Evolutionary conservation across 2,888 invertebrate genomes (phyloP).

Genomic region (Andrena marginata): DNA sequence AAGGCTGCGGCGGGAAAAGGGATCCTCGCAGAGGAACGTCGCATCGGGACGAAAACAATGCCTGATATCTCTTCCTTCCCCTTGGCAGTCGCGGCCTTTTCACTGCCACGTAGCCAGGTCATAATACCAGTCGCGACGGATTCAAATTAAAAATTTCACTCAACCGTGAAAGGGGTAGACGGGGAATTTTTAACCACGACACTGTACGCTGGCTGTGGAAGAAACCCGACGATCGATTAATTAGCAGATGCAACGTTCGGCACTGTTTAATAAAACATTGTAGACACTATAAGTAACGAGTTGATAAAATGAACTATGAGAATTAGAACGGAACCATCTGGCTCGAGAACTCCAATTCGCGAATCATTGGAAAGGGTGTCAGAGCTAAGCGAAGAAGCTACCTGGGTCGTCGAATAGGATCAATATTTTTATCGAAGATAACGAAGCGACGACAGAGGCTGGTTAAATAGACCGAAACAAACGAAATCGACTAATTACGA

Average conservation of each 20-base stretch:
- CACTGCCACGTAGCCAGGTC: constrained; percentile 3
- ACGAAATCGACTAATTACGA: constrained; percentile 6
- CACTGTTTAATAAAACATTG: not conserved
- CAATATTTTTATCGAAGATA: too few species aligned
- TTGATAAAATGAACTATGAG: not conserved
- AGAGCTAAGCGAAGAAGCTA: too few species aligned
- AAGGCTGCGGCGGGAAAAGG: constrained; percentile 23
- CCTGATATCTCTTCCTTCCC: constrained; percentile 18
- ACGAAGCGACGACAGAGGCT: not conserved
- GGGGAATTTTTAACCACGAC: constrained; percentile 13
- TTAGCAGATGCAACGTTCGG: constrained; percentile 8
- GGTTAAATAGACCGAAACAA: not conserved
- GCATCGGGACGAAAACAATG: constrained; percentile 61
- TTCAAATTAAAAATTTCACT: constrained; percentile 48
- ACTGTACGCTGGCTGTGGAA: not conserved
- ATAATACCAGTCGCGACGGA: constrained; percentile 55
- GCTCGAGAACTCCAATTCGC: not conserved
- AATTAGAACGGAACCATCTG: constrained; percentile 18
- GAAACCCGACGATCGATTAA: constrained; percentile 17
- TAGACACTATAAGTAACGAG: not conserved
- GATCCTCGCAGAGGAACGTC: constrained; percentile 36
- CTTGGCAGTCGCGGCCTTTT: constrained; percentile 14
- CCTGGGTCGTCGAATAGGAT: too few species aligned
- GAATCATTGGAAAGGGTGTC: not conserved
- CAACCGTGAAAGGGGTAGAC: not conserved